Evolutionary conservation across 2,888 invertebrate species (phyloP), one percentile per base, ranked within the genome.

Genomic region (Spicauda simplicius): DNA sequence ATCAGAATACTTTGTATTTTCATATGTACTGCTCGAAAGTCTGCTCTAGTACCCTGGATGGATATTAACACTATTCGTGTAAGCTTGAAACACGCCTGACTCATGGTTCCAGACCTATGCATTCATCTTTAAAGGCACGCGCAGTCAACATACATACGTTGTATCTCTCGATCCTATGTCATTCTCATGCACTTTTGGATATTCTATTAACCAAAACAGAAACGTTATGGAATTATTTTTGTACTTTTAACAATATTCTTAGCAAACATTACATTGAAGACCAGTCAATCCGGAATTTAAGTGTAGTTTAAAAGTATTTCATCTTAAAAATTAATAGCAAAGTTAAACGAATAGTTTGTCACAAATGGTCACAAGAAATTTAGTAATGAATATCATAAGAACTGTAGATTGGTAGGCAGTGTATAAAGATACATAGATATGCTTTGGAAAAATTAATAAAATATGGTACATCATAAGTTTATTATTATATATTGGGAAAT

Each of bases 31-130:
- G 41, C 37, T 37, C 37, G 37, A 45, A n/a, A 45, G n/a, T 33
- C 16, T 37, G 37, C 41, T 41, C 16, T 11, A 48, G 25, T 61
- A 0, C 19, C 3, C 12, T 41, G 20, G 19, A 37, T 61, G 37
- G 61, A 53, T 60, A 52, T 53, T 61, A 61, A 61, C 37, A 64
- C 19, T 41, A 10, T 58, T 25, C 25, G 20, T 48, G 30, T 45
- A 45, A 54, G 65, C 65, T 65, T 65, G 53, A 19, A 58, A 59
- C 53, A 64, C 53, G 45, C 58, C 65, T 65, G 53, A 14, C 37
- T 53, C 60, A 52, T 19, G 50, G 10, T 33, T 61, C 10, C 8
- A 52, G 10, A 41, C 3, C 14, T 41, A 37, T 12, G 16, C 20
- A 25, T 41, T 61, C 41, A 45, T 37, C 37, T 37, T 59, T 12